Percentiles rank a stretch among this genome's conserved stretches.
Evolutionary conservation across 2,888 invertebrate species (phyloP).

Genomic region (Copidosoma aretas): DNA sequence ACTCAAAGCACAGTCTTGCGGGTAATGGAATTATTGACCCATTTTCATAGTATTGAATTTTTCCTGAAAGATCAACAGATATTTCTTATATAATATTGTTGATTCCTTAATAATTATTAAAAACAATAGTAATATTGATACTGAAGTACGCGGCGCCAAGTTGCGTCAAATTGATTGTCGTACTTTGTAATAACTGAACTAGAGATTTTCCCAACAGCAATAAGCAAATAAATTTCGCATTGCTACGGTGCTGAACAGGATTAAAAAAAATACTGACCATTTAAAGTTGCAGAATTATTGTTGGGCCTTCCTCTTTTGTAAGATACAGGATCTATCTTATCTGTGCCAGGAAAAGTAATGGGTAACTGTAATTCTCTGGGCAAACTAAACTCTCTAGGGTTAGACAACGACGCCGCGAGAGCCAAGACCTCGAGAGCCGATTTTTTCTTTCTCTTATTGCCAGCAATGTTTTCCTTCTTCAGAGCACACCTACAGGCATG

Average conservation of each 20-base stretch:
- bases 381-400: constrained; percentile 89
- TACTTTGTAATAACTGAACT: too few relatives aligned
- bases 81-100: not conserved
- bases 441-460: constrained; percentile 55
- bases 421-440: constrained; percentile 79
- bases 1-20: constrained; percentile 83
- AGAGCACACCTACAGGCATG: constrained; percentile 75
- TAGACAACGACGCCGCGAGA: constrained; percentile 81
- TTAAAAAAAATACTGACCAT: constrained; percentile 46
- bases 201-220: too few relatives aligned
- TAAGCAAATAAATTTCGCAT: not conserved
- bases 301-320: constrained; percentile 54
- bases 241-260: too few relatives aligned
- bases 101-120: too few relatives aligned
- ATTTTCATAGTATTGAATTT: constrained; percentile 57
- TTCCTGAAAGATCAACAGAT: constrained; percentile 51
- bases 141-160: too few relatives aligned
- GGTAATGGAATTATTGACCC: constrained; percentile 75
- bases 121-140: too few relatives aligned
- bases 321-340: constrained; percentile 69
- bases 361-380: constrained; percentile 81
- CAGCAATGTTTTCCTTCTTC: constrained; percentile 51
- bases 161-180: too few relatives aligned
- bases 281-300: constrained; percentile 48
- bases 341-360: constrained; percentile 81